Conservation (phyloP, 2,888 invertebrate genomes). For the Acanthococcus lagerstroemiae region DNA sequence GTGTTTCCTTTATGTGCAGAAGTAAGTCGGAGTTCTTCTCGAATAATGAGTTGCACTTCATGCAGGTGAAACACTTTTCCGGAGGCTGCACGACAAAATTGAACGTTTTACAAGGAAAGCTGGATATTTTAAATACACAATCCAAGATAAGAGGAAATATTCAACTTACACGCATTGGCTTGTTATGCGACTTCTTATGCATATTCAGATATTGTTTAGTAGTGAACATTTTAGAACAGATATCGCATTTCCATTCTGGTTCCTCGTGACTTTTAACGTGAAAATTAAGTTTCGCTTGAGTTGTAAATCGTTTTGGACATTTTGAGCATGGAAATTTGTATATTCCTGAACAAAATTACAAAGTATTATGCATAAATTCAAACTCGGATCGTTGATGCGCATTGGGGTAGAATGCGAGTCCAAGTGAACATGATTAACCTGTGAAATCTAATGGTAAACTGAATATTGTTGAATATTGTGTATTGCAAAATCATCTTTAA, state of each 20-base stretch:
- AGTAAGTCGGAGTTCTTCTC: slow-evolving; percentile 6
- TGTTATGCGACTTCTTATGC: slow-evolving; percentile 34
- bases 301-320: slow-evolving; percentile 35
- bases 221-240: slow-evolving; percentile 35
- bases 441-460: too few relatives aligned
- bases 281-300: slow-evolving; percentile 36
- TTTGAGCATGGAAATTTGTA: slow-evolving; percentile 34
- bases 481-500: too few relatives aligned
- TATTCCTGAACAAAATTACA: slow-evolving; percentile 32
- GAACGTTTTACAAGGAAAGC: neutral
- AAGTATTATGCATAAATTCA: neutral
- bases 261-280: slow-evolving; percentile 36
- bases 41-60: slow-evolving; percentile 13
- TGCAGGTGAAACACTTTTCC: slow-evolving; percentile 11
- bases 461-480: too few relatives aligned
- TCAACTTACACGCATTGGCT: slow-evolving; percentile 15
- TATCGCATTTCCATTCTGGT: slow-evolving; percentile 33
- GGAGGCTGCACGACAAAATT: neutral
- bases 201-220: slow-evolving; percentile 34
- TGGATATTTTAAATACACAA: neutral
- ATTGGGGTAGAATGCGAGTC: too few relatives aligned
- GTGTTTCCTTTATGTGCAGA: neutral
- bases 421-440: too few relatives aligned
- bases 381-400: neutral
- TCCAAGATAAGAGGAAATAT: too few relatives aligned